Conservation (phyloP, 2,888 invertebrate species). For the Bhutanitis thaidina region DNA sequence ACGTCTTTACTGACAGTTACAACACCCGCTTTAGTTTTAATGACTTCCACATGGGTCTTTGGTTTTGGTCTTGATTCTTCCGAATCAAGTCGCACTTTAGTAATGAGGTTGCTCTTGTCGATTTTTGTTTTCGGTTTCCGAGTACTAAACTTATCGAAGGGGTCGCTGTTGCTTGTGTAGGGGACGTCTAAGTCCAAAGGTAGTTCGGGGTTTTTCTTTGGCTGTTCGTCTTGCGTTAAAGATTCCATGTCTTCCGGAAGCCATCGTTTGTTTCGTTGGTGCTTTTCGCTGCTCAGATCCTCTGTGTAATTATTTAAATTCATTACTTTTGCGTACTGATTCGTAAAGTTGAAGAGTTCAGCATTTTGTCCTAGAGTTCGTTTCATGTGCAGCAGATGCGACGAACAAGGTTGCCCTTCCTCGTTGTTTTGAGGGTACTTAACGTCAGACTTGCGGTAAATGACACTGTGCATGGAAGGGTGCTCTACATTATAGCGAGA, state of each 20-base stretch:
- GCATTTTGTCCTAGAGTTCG: slow-evolving; percentile 53
- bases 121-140: slow-evolving; percentile 75
- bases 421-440: slow-evolving; percentile 62
- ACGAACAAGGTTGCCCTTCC: slow-evolving; percentile 74
- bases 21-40: slow-evolving; percentile 83
- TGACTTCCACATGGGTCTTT: slow-evolving; percentile 84
- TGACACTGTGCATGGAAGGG: slow-evolving; percentile 87
- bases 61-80: slow-evolving; percentile 81
- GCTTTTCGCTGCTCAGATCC: slow-evolving; percentile 57
- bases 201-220: slow-evolving; percentile 82
- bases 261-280: slow-evolving; percentile 81
- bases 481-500: slow-evolving; percentile 82
- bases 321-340: slow-evolving; percentile 45
- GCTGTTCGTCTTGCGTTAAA: slow-evolving; percentile 76
- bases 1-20: slow-evolving; percentile 82
- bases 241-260: slow-evolving; percentile 80
- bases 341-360: slow-evolving; percentile 64
- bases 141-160: slow-evolving; percentile 67
- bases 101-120: slow-evolving; percentile 75
- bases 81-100: slow-evolving; percentile 73
- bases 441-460: slow-evolving; percentile 91
- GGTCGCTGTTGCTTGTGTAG: slow-evolving; percentile 81
- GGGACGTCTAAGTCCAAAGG: slow-evolving; percentile 83
- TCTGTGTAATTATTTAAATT: slow-evolving; percentile 55
- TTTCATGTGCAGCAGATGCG: slow-evolving; percentile 80